Evolutionary conservation across 2,888 invertebrate species (phyloP).

Genomic region (Eustalomyia histrio): DNA sequence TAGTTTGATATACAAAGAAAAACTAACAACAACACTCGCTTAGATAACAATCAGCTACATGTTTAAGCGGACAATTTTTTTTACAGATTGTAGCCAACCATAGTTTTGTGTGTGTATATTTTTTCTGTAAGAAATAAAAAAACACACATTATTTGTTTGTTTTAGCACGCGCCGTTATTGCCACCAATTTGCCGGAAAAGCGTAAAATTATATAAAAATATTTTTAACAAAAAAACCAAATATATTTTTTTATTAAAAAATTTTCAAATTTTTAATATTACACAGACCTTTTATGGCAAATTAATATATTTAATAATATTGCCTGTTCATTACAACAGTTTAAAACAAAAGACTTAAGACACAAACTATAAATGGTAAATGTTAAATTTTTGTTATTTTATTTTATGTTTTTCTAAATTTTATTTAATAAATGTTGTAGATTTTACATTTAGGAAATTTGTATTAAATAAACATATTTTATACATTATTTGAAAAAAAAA

Average conservation of each 20-base stretch:
- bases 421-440: too few species aligned
- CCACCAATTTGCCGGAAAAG: constrained; percentile 59
- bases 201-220: constrained; percentile 13
- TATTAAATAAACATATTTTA: too few species aligned
- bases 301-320: too few species aligned
- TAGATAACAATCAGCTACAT: constrained; percentile 42
- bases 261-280: too few species aligned
- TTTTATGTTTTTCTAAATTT: too few species aligned
- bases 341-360: constrained; percentile 42
- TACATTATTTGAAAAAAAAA: too few species aligned
- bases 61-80: constrained; percentile 38
- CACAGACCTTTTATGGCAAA: too few species aligned
- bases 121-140: neutral
- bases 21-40: constrained; percentile 2
- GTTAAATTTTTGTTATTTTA: too few species aligned
- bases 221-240: too few species aligned
- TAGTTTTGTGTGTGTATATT: constrained; percentile 5
- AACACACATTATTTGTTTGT: constrained; percentile 19
- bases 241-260: too few species aligned
- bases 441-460: too few species aligned
- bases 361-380: constrained; percentile 2
- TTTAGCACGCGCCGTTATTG: constrained; percentile 61
- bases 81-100: constrained; percentile 16
- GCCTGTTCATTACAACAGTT: too few species aligned
- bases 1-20: neutral